phyloP scores from a whole-genome alignment of 2,888 invertebrate genomes.

The Onthophagus sagittarius region DNA sequence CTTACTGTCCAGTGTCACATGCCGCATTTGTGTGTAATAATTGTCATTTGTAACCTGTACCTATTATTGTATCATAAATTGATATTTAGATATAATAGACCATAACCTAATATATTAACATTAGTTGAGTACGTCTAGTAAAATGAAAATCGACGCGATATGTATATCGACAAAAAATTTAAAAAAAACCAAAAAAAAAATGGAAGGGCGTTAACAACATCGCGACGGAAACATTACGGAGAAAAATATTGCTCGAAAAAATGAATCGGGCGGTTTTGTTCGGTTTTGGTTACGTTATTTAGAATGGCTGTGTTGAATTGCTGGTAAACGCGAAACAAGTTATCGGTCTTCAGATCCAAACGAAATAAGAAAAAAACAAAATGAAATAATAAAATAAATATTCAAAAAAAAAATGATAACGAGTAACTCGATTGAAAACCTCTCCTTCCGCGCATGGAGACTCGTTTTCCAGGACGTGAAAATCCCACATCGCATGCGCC shows the following conservation, averaged over 20 bases:
- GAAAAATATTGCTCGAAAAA: constrained; percentile 10
- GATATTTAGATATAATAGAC: constrained; percentile 38
- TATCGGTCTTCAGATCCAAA: background rate
- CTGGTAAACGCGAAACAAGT: background rate
- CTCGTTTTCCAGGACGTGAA: no score
- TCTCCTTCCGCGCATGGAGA: no score
- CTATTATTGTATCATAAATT: constrained; percentile 46
- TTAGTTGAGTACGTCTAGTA: constrained; percentile 42
- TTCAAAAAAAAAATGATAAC: constrained; percentile 18
- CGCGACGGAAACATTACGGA: constrained; percentile 34
- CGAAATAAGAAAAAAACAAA: background rate
- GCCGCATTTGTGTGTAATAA: constrained; percentile 48
- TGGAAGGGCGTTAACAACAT: background rate
- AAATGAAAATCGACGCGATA: constrained; percentile 31
- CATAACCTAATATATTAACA: constrained; percentile 25
- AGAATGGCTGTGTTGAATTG: constrained; percentile 42
- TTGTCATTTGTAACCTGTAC: constrained; percentile 49
- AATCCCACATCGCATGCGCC: no score
- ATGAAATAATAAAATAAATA: constrained; percentile 21
- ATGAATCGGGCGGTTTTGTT: constrained; percentile 30
- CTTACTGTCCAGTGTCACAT: constrained; percentile 52
- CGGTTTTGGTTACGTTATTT: constrained; percentile 40
- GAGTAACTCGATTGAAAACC: constrained; percentile 9
- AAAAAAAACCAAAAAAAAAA: constrained; percentile 18
- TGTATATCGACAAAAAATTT: background rate